Percentiles rank a stretch among this genome's conserved stretches.
These are phyloP conservation scores for Acromyrmex charruanus DNA, from an alignment of 1,140 invertebrate genomes.

Conservation along the genomic window DNA sequence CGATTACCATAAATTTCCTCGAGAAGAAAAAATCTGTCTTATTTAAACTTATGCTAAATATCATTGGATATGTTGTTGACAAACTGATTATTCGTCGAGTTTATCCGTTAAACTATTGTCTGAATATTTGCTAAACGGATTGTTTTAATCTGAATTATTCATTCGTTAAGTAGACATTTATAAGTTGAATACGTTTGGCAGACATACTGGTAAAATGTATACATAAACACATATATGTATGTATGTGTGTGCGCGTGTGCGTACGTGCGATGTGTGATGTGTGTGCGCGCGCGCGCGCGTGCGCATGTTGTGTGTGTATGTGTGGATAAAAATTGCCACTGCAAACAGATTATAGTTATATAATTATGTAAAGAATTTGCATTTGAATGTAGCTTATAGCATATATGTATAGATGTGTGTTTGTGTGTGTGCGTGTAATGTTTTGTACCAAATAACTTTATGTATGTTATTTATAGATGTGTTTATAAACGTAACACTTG, in stretches of 20 bases:
- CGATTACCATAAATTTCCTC: neutral
- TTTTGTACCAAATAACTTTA: neutral
- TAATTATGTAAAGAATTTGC: slow-evolving; percentile 44
- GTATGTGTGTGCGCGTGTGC: too few relatives aligned
- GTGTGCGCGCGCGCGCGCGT: too few relatives aligned
- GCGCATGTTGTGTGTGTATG: neutral
- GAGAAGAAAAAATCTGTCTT: neutral
- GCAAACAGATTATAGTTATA: slow-evolving; percentile 23
- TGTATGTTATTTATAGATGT: slow-evolving; percentile 33
- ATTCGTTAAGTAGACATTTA: neutral
- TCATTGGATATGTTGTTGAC: neutral
- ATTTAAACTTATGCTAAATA: slow-evolving; percentile 15
- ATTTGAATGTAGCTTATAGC: neutral
- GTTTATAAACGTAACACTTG: slow-evolving; percentile 41
- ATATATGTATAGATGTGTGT: neutral
- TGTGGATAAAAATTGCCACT: neutral
- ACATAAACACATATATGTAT: neutral
- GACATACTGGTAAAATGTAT: neutral
- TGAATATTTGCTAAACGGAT: neutral
- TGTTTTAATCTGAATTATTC: neutral
- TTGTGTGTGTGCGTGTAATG: neutral
- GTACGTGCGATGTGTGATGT: too few relatives aligned
- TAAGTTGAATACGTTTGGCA: neutral
- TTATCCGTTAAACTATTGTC: neutral
- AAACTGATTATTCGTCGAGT: neutral